Base-by-base conservation (phyloP, 2,888 invertebrate species). In the Lithophane socia region DNA sequence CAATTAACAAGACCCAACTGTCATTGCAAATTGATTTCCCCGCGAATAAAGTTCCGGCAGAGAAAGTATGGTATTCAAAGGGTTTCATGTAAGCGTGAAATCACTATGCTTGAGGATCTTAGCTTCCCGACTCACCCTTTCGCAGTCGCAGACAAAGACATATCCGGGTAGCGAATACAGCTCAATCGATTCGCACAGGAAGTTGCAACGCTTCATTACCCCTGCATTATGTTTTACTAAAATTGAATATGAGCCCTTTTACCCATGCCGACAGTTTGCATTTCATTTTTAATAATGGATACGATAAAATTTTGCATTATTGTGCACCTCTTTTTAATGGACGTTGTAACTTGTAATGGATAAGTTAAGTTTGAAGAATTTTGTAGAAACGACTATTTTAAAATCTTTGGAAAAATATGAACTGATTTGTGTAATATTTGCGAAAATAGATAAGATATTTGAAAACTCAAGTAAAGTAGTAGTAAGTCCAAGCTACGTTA, bases 91-190 rank as follows among this genome's bases (percentile, higher is more conserved):
- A 83, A 90, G 92, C 93, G 90, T 94, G 87, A 94, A 94, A 94
- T 93, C 63, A 73, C 42, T 74, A 42, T 87, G 84, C 84, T 82
- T 77, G 65, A 83, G 83, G 82, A 86, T 87, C 80, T 87, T 87
- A 85, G 64, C 86, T 83, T 88, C 84, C 89, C 89, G 85, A 90
- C 92, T 91, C 87, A 94, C 94, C 94, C 95, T 94, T 96, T 95
- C 93, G 87, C 91, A 92, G 95, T 94, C 93, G 88, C 90, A 92
- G 91, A 94, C 93, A 95, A 96, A 92, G 93, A 89, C 90, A 88
- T 94, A 94, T 96, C 96, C 96, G 95, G 95, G 93, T 95, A 93
- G 94, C 94, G 88, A 94, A 94, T 93, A 91, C 92, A 87, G 84
- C 92, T 94, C 94, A 94, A 93, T 94, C 91, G 91, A 82, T 88